These are phyloP conservation scores for Rhinichthys klamathensis DNA, from an alignment of 2,113 vertebrate genomes.

Conservation along the genomic window DNA sequence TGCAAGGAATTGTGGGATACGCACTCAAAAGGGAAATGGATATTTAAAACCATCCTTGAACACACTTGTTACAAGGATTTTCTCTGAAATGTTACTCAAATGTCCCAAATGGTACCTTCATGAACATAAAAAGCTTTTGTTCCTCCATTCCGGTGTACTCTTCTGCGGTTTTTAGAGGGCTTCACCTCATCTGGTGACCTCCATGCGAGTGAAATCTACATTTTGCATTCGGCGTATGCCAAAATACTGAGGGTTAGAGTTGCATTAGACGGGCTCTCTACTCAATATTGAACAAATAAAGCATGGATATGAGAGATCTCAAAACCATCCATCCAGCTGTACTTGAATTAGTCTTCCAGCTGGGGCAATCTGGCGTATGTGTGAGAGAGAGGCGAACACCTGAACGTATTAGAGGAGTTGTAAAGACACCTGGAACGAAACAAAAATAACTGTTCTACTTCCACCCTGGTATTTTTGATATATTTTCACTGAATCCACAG, in stretches of 20 bases:
- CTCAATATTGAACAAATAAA: slow-evolving; percentile 22
- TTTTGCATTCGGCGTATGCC: background rate
- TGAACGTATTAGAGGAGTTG: slow-evolving; percentile 27
- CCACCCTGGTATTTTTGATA: background rate
- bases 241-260: slow-evolving; percentile 12
- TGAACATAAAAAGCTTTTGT: background rate
- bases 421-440: slow-evolving; percentile 37
- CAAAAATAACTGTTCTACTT: slow-evolving; percentile 45
- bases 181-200: slow-evolving; percentile 22
- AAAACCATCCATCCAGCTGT: slow-evolving; percentile 19
- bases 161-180: background rate
- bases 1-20: background rate
- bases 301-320: slow-evolving; percentile 9
- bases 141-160: background rate
- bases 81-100: background rate
- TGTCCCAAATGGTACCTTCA: background rate
- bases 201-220: background rate
- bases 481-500: slow-evolving; percentile 31
- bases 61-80: background rate
- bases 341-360: slow-evolving; percentile 36
- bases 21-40: background rate
- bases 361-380: slow-evolving; percentile 8
- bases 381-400: background rate
- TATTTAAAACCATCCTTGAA: background rate
- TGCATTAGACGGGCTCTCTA: slow-evolving; percentile 4